phyloP scores from a whole-genome alignment of 2,113 vertebrate species.

The rabbit (Oryctolagus cuniculus) region mOryCun1.1 NC_091447.1:25184501-25185000 shows the following conservation, averaged over 20 bases:
- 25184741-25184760: not conserved
- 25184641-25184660: not conserved
- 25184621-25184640: not conserved
- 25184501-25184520: slow-evolving; percentile 10
- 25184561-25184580: slow-evolving; percentile 36
- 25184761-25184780: not conserved
- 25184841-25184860: not conserved
- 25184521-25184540: slow-evolving; percentile 14
- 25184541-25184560: not conserved
- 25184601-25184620: not conserved
- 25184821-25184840: not conserved
- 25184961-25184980: not conserved
- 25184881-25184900: not conserved
- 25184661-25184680: not conserved
- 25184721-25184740: not conserved
- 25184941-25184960: not conserved
- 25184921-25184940: not conserved
- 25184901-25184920: not conserved
- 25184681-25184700: not conserved
- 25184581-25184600: slow-evolving; percentile 26
- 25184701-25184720: not conserved
- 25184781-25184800: not conserved
- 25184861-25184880: not conserved
- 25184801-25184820: not conserved
- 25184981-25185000: not conserved